phyloP scores from a whole-genome alignment of 2,888 invertebrate genomes.

The Automeris io region DNA sequence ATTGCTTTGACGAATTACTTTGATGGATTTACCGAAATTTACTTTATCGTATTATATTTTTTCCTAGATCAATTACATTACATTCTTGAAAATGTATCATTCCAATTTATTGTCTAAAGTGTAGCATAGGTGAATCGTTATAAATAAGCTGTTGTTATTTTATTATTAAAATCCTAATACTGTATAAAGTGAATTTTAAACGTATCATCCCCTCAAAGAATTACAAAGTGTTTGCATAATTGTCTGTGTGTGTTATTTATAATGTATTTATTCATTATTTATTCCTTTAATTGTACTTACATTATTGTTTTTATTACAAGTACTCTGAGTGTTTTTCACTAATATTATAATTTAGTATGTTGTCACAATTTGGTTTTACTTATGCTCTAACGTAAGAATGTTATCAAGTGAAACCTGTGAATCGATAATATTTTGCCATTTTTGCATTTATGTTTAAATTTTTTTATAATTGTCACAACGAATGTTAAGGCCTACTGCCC shows the following conservation, averaged over 20 bases:
- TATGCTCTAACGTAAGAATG: constrained; percentile 33
- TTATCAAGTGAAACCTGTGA: constrained; percentile 36
- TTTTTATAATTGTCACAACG: constrained; percentile 53
- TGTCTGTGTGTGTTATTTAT: constrained; percentile 48
- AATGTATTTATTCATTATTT: constrained; percentile 50
- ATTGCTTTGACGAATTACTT: not conserved
- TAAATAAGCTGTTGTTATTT: constrained; percentile 41
- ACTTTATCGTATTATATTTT: constrained; percentile 23
- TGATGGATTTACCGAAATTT: constrained; percentile 13
- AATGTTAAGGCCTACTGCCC: constrained; percentile 43
- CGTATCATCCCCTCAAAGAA: constrained; percentile 12
- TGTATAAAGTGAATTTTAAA: constrained; percentile 16
- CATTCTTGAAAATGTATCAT: constrained; percentile 75
- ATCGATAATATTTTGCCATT: constrained; percentile 68
- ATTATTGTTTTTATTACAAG: constrained; percentile 37
- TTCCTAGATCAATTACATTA: constrained; percentile 43
- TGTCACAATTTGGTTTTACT: constrained; percentile 31
- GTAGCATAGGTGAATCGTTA: constrained; percentile 68
- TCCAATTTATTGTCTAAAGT: constrained; percentile 72
- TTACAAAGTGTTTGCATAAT: constrained; percentile 52
- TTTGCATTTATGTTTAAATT: constrained; percentile 69
- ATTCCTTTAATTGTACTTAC: constrained; percentile 48
- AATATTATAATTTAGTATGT: constrained; percentile 33
- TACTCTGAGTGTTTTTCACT: constrained; percentile 43
- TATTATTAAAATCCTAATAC: constrained; percentile 19